Evolutionary conservation across 1,140 invertebrate species (phyloP), one percentile per base, ranked within the genome.

Genomic region (Ceratina japonica): DNA sequence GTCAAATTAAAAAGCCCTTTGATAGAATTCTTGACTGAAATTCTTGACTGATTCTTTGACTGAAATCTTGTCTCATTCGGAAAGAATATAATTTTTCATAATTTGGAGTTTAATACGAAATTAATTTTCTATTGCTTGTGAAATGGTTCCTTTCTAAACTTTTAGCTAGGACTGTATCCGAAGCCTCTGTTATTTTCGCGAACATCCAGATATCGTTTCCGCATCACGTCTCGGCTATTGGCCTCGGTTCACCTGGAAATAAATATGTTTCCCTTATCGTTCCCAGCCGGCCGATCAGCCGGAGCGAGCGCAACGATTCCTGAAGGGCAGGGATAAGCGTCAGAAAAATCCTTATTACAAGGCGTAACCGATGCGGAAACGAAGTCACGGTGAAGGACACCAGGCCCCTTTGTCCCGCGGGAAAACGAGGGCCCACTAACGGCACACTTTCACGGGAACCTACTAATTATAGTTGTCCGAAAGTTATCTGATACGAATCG

Each of bases 161-260:
- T 82, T 86, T 70, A 76, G 61, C 71, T 66, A 80, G 74, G 87
- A 89, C 84, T 89, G 88, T 89, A 90, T 83, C 22, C 86, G 75
- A 79, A 82, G 70, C 76, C 70, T 85, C 72, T 87, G 87, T 90
- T 90, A 88, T 90, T 89, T 85, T 86, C 82, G 78, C 86, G 83
- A 87, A 87, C 84, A 88, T 88, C 81, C 77, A 79, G 83, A 91
- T 90, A 91, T 89, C 88, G 86, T 89, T 91, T 91, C 84, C 90
- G 87, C 87, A 87, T 91, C 91, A 91, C 90, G 90, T 92, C 88
- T 87, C 75, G 70, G 85, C 91, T 87, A 91, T 91, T 91, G 86
- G 89, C 89, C 89, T 88, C 89, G 89, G 87, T 91, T 90, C 89
- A 88, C 81, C 85, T 85, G 86, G 86, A 91, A 89, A 92, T 92